Percentiles rank a stretch among this genome's conserved stretches.
phyloP scores from a whole-genome alignment of 2,113 vertebrate species.

The Notothenia coriiceps region DNA sequence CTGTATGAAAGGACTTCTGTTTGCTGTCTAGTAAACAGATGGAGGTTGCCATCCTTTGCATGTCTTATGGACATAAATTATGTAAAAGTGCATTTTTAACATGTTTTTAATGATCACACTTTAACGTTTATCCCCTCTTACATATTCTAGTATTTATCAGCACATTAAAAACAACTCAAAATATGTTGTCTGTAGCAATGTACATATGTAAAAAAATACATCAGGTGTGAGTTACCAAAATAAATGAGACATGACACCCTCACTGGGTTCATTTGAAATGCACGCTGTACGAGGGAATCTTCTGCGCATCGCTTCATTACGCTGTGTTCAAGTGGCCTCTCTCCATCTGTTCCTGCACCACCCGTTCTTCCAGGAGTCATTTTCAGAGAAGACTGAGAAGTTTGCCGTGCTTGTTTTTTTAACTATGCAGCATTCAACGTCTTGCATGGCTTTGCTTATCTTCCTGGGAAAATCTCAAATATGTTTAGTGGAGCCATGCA shows the following conservation, averaged over 20 bases:
- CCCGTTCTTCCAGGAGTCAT: conserved; percentile 69
- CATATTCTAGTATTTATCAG: conserved; percentile 52
- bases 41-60: conserved; percentile 13
- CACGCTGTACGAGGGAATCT: conserved; percentile 62
- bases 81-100: conserved; percentile 30
- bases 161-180: conserved; percentile 28
- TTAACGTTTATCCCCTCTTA: not conserved
- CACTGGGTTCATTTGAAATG: conserved; percentile 64
- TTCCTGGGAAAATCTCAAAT: conserved; percentile 61
- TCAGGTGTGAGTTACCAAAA: conserved; percentile 64
- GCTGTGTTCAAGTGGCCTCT: conserved; percentile 71
- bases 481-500: conserved; percentile 65
- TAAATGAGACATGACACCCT: conserved; percentile 65
- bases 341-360: conserved; percentile 78
- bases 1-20: conserved; percentile 27
- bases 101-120: conserved; percentile 36
- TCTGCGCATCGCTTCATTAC: conserved; percentile 70
- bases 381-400: conserved; percentile 63
- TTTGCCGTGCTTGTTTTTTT: conserved; percentile 67
- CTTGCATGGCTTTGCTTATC: conserved; percentile 54
- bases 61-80: conserved; percentile 15
- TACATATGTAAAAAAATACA: conserved; percentile 59
- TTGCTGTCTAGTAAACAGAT: conserved; percentile 39
- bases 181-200: conserved; percentile 32
- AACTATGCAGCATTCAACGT: conserved; percentile 75